Base-by-base conservation (phyloP, 2,797 vertebrate genomes). In the Enteromius treurensis region DNA sequence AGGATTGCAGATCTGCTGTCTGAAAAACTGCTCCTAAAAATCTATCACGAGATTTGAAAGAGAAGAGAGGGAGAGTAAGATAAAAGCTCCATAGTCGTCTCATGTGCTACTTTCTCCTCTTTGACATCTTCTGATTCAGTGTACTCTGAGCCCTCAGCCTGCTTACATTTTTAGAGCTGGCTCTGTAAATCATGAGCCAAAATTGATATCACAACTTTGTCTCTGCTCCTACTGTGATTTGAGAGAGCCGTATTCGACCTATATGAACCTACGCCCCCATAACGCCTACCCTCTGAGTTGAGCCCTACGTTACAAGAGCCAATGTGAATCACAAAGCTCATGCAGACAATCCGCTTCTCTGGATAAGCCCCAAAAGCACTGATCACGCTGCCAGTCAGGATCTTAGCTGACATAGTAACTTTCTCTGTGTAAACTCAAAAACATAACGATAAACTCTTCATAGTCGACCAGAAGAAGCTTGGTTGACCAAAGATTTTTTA, bases 1-100 rank as follows among this genome's bases (percentile, higher is more conserved):
- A 92, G 89, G 86, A 47, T 23, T 0, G 26, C 84, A 42, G 77
- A 83, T 55, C 73, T 68, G 81, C 73, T 76, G 71, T 76, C 62
- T 74, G 40, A 80, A 85, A 85, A 73, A 77, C 19, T 71, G 67
- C 71, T 84, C 70, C 68, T 65, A 78, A 85, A 29, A 81, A 55
- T 79, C 51, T 42, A 29, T 81, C 69, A 45, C 10, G 5, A 77
- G 74, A 40, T 42, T 70, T 81, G 70, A 85, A 55, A 84, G 62
- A 84, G 71, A 71, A 51, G 51, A 80, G 71, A 29, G 15, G 64
- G 47, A 68, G 37, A 34, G 84, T 73, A 32, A n/a, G 77, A 64
- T 79, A 55, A 81, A 83, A 70, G 71, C 80, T 51, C 40, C 19
- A 49, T 13, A 60, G 53, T 19, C 8, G 26, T 65, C 65, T 77